These are phyloP conservation scores for Cremastinae sp. DNA, from an alignment of 2,888 invertebrate species.

Conservation along the genomic window DNA sequence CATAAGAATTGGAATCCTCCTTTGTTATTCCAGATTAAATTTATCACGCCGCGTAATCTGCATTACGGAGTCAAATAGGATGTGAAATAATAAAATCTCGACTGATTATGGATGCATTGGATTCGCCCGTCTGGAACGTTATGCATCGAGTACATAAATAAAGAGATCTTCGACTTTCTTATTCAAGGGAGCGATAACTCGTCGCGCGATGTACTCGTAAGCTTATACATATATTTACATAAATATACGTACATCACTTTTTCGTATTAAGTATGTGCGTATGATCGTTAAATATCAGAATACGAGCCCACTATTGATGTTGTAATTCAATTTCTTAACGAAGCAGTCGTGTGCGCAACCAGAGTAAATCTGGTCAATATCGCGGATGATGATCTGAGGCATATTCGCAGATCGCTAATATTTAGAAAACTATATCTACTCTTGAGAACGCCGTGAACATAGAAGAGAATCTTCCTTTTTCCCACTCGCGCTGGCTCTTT, in stretches of 20 bases:
- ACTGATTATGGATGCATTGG: background rate
- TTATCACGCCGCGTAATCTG: too few species aligned
- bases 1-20: too few species aligned
- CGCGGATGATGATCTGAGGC: conserved; percentile 49
- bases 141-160: conserved; percentile 31
- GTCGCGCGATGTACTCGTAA: background rate
- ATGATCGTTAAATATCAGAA: conserved; percentile 50
- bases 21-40: too few species aligned
- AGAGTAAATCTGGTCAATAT: conserved; percentile 39
- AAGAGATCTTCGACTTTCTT: conserved; percentile 19
- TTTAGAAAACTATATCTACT: conserved; percentile 57
- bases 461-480: conserved; percentile 39
- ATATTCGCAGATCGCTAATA: conserved; percentile 52
- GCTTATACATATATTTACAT: background rate
- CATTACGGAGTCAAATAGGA: background rate
- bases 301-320: conserved; percentile 50
- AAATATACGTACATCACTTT: background rate
- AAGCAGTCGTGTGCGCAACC: conserved; percentile 41
- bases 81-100: background rate
- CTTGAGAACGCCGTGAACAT: conserved; percentile 51
- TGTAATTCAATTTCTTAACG: conserved; percentile 60
- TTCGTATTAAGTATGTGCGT: conserved; percentile 35
- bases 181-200: background rate
- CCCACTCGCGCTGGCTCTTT: background rate
- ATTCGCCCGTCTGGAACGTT: background rate